Base-by-base conservation (phyloP, 2,113 vertebrate genomes). In the Galeopterus variegatus region DNA sequence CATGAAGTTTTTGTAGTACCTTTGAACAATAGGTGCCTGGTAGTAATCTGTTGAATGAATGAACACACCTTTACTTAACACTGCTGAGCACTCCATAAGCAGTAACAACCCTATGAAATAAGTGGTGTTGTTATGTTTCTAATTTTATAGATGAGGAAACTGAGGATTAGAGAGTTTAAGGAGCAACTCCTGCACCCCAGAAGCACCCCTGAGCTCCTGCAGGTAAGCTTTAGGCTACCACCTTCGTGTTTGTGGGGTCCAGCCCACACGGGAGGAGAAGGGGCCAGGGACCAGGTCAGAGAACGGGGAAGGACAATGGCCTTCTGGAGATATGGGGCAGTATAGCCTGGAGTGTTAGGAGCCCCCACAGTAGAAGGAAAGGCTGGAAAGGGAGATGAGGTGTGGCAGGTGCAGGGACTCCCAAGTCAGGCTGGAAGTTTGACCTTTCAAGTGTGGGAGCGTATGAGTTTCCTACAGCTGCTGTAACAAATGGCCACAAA, bases 381-480 rank as follows among this genome's bases (percentile, higher is more conserved):
- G 69, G 81, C 33, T 4, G 8, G 67, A 45, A 77, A 19, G 24
- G 56, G 12, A 17, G 24, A 21, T 0, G 28, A n/a, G 58, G 58
- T 1, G 4, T 36, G 36, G 36, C 2, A 0, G 65, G 58, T 24
- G n/a, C 13, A 11, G 58, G n/a, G 15, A 1, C 50, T 82, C 31
- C 60, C 2, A 0, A 52, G 48, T 31, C 81, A 60, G 28, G 72
- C 2, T 13, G 33, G n/a, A 48, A 84, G 76, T 23, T 9, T 58
- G 41, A 33, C 21, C 41, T 14, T 26, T 10, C 48, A 23, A 18
- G 19, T 19, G 28, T 12, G 1, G 14, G 26, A 14, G 60, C 2
- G 24, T 12, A 0, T 3, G 1, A 8, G 8, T 28, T 23, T 62
- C 12, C 70, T 7, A 54, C 0, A 5, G 79, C 6, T 2, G 65